Conservation (phyloP, 2,797 vertebrate species). For the Peromyscus eremicus region DNA sequence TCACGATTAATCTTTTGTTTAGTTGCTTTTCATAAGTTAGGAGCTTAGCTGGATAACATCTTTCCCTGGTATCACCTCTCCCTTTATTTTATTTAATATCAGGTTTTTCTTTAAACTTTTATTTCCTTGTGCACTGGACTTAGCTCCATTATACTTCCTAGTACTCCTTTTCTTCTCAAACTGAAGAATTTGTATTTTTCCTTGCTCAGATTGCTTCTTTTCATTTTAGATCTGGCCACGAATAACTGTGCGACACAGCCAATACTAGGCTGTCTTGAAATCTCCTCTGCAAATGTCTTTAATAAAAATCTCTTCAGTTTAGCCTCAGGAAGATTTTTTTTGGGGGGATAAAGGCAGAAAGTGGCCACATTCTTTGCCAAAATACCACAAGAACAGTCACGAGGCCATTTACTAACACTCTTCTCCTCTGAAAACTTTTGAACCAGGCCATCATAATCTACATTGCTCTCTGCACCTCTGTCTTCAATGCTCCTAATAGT, state of each 20-base stretch:
- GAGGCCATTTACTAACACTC: background rate
- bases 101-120: background rate
- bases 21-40: background rate
- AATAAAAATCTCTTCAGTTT: background rate
- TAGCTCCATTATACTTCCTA: background rate
- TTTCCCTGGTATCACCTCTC: background rate
- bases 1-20: background rate
- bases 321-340: background rate
- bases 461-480: background rate
- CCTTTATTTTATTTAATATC: background rate
- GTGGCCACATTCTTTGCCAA: background rate
- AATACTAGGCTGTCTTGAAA: background rate
- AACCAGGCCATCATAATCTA: background rate
- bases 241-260: background rate
- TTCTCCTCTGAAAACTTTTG: background rate
- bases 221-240: background rate
- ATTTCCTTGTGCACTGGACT: background rate
- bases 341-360: background rate
- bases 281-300: background rate
- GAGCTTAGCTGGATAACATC: background rate
- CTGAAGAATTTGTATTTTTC: background rate
- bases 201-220: background rate
- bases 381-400: background rate
- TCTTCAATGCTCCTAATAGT: background rate
- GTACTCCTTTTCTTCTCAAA: background rate